Base-by-base conservation (phyloP, 2,797 vertebrate genomes). In the Columba guinea region DNA sequence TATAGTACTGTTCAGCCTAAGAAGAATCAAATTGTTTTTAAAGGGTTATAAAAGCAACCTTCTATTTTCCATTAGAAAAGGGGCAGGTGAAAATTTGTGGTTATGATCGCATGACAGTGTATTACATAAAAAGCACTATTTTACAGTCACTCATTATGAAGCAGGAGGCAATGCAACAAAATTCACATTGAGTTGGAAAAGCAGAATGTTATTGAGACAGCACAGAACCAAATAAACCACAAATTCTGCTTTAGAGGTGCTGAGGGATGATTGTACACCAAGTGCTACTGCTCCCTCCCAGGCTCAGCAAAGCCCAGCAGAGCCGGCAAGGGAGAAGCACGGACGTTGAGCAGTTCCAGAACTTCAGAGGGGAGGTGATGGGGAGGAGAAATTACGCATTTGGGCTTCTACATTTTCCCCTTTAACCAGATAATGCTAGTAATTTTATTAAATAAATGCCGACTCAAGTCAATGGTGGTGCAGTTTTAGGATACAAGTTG, bases 231-330 rank as follows among this genome's bases (percentile, higher is more conserved):
- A 52, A 27, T 30, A 71, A 70, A 84, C 17, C 41, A 21, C 53
- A 62, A n/a, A 60, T 23, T 39, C 48, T 76, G n/a, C 58, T 67
- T 39, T 11, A 65, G 32, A 51, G 27, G 39, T 24, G 11, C n/a
- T 9, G 58, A 77, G n/a, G 55, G 23, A 41, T 48, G 22, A 30
- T 8, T 12, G 26, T 19, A 49, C 39, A 11, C 34, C 1, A 16
- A 18, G 27, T 1, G 19, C 22, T 65, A 7, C 35, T 23, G 5
- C 41, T 59, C 62, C 74, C 46, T 63, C 0, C 0, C 3, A 21
- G 48, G 64, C 16, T 64, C 52, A 39, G 52, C 52, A 34, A 41
- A 56, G 74, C 39, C 58, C 22, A 34, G 51, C 74, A 48, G 35
- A 46, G 64, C 7, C 63, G 67, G 56, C 7, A 53, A 26, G 24